phyloP scores from a whole-genome alignment of 2,797 vertebrate genomes.

The Uromys caudimaculatus region DNA sequence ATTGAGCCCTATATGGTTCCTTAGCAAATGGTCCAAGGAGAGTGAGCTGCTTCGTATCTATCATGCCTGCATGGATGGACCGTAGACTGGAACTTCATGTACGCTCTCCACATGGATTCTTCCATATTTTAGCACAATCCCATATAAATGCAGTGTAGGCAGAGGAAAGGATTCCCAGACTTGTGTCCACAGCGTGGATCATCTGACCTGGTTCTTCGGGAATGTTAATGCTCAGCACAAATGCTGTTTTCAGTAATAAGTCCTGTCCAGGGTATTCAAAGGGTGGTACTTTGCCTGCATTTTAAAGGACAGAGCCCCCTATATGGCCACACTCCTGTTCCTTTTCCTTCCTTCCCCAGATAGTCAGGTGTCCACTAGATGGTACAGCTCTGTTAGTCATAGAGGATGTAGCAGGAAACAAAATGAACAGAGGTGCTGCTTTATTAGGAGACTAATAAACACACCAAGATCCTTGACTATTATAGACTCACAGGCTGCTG shows the following conservation, averaged over 20 bases:
- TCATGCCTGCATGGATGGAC: not conserved
- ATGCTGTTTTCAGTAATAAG: not conserved
- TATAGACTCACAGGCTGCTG: not conserved
- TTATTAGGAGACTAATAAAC: not conserved
- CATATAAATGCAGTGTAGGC: not conserved
- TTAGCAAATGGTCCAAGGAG: not conserved
- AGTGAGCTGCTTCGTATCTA: not conserved
- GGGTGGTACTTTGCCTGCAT: not conserved
- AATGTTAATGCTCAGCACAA: not conserved
- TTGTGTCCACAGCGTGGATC: not conserved
- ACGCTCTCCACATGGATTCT: not conserved
- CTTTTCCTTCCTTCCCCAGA: not conserved
- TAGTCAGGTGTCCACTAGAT: not conserved
- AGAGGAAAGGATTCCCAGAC: not conserved
- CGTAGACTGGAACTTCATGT: not conserved
- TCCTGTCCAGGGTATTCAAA: not conserved
- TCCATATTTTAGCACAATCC: not conserved
- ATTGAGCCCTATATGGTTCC: not conserved
- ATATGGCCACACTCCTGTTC: not conserved
- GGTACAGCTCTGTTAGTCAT: slow-evolving; percentile 16
- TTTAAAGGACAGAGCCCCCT: slow-evolving; percentile 18
- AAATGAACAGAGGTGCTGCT: slow-evolving; percentile 11
- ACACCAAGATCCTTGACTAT: not conserved
- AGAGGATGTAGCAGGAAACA: slow-evolving; percentile 2
- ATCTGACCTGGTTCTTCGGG: not conserved